Evolutionary conservation across 1,140 invertebrate species (phyloP), one percentile per base, ranked within the genome.

Genomic region (Protaetia brevitarsis): DNA sequence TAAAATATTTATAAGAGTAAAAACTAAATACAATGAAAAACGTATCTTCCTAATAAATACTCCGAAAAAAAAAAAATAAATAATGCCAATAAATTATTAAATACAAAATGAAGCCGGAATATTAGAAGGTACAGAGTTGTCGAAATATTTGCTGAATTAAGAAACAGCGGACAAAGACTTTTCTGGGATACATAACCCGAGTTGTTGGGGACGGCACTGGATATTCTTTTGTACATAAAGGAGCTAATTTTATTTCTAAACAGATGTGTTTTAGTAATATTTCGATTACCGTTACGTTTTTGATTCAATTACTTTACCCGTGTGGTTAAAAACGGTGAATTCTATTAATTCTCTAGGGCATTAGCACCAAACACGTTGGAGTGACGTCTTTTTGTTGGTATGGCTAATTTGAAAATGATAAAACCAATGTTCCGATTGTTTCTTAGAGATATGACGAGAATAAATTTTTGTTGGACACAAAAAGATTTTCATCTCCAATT

Each of bases 61-160:
- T 51, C 41, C n/a, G n/a, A n/a, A n/a, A n/a, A 51, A 51, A 51
- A 51, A 11, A 23, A 51, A 51, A 51, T 51, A 51, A 51, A 51
- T 51, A 51, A 51, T 51, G 41, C 41, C 41, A 51, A 51, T 51
- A 51, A 51, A 51, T 51, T 51, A 51, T 51, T 51, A 51, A 51
- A 51, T 51, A 51, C 41, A 51, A 51, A 51, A 51, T 51, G 13
- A 51, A 51, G 41, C 41, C 41, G 41, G 41, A 19, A 51, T 23
- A 51, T n/a, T 13, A 37, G 16, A 16, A 51, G 13, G 41, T 51
- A 51, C 41, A 51, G 41, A 19, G 19, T 19, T 19, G 41, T 51
- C 41, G 19, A 51, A 23, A 51, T 26, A 51, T 19, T 6, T 8
- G 19, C 21, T 5, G 26, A 51, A 51, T 23, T 23, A 23, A 51